These are phyloP conservation scores for Beroe ovata DNA, from an alignment of 37 sponge, comb jelly and placozoan genomes.

Conservation along the genomic window DNA sequence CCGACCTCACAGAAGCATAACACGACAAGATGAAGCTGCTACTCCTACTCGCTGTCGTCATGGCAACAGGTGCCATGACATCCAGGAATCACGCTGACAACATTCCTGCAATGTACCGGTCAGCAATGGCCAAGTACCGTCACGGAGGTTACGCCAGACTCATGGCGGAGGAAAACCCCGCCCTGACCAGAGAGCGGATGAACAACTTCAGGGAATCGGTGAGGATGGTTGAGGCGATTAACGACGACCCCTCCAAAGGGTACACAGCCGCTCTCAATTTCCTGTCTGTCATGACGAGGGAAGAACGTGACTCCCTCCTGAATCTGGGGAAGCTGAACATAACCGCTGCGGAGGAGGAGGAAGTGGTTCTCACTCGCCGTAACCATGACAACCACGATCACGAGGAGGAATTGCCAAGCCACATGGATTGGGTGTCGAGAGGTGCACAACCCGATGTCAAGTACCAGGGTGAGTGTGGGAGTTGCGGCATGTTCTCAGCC, in stretches of 20 bases:
- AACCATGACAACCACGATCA: neutral
- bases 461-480: conserved; percentile 1
- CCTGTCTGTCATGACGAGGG: conserved; percentile 25
- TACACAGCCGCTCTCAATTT: conserved; percentile 9
- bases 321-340: neutral
- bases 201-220: neutral
- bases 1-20: no score
- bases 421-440: conserved; percentile 7
- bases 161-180: neutral
- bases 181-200: neutral
- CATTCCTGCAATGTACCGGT: neutral
- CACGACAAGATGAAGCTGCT: neutral
- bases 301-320: neutral
- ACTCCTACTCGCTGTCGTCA: neutral
- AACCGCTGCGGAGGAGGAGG: neutral
- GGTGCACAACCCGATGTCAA: neutral
- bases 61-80: neutral
- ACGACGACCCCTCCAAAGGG: neutral
- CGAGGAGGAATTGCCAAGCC: neutral
- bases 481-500: conserved; percentile 25
- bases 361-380: neutral
- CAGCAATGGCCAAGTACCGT: neutral
- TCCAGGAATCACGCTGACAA: conserved; percentile 37
- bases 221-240: neutral
- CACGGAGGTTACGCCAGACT: neutral